Percentiles rank a stretch among this genome's conserved stretches.
Conservation (phyloP, 2,888 invertebrate species). For the Nephrotoma guestfalica region DNA sequence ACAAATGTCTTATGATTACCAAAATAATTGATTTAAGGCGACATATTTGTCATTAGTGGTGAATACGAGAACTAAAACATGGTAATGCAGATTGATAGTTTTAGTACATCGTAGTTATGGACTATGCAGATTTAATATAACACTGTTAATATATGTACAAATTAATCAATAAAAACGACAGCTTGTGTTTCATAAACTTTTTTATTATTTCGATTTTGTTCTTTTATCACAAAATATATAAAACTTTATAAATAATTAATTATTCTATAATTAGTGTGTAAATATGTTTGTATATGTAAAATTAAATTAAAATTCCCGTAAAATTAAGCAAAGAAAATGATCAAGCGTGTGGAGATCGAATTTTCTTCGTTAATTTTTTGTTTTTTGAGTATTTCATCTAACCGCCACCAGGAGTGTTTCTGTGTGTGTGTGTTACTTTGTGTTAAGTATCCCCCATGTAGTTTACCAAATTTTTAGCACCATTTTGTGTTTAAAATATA, state of each 20-base stretch:
- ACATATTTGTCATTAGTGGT: not conserved
- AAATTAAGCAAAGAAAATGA: not conserved
- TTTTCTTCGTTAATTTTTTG: not conserved
- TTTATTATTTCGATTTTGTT: not conserved
- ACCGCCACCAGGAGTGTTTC: not conserved
- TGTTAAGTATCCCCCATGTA: not conserved
- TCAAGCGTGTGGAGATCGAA: not conserved
- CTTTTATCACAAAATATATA: not conserved
- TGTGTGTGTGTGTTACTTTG: not conserved
- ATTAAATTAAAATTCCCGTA: not conserved
- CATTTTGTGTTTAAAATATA: not conserved
- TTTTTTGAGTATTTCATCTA: not conserved
- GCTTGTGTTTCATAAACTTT: not conserved
- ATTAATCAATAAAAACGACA: not conserved
- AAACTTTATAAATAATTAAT: not conserved
- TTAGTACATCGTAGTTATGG: not conserved
- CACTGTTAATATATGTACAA: not conserved
- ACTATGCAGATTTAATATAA: not conserved
- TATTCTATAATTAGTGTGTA: not conserved
- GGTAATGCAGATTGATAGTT: not conserved
- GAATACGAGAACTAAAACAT: not conserved
- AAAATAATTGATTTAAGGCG: not conserved
- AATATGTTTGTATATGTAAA: not conserved
- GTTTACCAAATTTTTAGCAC: not conserved
- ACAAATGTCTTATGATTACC: conserved; percentile 21